Conservation (phyloP, 2,888 invertebrate species). For the Euclidia mi region DNA sequence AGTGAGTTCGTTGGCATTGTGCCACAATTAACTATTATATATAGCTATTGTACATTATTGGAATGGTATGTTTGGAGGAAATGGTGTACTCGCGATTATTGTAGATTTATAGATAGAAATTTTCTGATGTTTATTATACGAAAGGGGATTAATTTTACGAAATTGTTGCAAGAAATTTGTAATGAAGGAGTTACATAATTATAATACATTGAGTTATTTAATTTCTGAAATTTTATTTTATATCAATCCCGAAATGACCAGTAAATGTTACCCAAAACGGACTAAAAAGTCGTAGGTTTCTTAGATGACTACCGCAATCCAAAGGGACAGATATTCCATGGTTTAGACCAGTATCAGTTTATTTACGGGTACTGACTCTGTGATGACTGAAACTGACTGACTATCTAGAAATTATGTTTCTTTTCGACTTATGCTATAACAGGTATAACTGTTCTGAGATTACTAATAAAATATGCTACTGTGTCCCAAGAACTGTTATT, state of each 20-base stretch:
- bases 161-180: slow-evolving; percentile 70
- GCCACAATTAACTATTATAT: slow-evolving; percentile 51
- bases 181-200: slow-evolving; percentile 70
- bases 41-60: slow-evolving; percentile 55
- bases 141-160: slow-evolving; percentile 69
- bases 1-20: slow-evolving; percentile 56
- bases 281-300: too few species aligned
- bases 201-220: slow-evolving; percentile 67
- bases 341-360: too few species aligned
- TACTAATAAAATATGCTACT: too few species aligned
- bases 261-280: too few species aligned
- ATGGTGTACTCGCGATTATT: slow-evolving; percentile 63
- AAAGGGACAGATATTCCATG: too few species aligned
- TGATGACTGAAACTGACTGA: too few species aligned
- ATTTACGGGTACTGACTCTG: too few species aligned
- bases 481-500: too few species aligned
- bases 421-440: too few species aligned
- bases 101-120: slow-evolving; percentile 64
- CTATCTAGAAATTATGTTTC: too few species aligned
- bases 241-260: neutral
- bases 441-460: too few species aligned
- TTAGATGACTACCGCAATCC: too few species aligned
- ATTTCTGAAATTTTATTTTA: slow-evolving; percentile 38
- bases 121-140: slow-evolving; percentile 71
- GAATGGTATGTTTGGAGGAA: slow-evolving; percentile 55